Evolutionary conservation across 2,797 vertebrate species (phyloP).

Genomic region (Lagodon rhomboides): DNA sequence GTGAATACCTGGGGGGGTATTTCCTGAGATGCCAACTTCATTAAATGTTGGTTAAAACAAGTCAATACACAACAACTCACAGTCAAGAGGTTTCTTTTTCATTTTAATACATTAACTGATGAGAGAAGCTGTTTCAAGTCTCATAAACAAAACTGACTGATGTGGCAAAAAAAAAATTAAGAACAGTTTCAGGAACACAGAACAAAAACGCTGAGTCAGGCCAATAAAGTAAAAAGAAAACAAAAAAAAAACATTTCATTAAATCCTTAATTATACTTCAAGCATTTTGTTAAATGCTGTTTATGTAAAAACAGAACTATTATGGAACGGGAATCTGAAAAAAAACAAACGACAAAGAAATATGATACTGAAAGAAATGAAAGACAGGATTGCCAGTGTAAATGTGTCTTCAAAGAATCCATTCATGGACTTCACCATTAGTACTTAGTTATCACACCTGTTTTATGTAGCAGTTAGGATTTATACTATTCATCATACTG

Average conservation of each 20-base stretch:
- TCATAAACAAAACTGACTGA: conserved; percentile 32
- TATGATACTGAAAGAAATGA: not conserved
- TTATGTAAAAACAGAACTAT: not conserved
- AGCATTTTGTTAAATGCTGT: not conserved
- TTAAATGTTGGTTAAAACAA: not conserved
- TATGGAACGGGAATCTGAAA: not conserved
- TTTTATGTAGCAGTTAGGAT: not conserved
- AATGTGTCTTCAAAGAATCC: conserved; percentile 2
- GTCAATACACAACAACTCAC: not conserved
- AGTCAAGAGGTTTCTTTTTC: not conserved
- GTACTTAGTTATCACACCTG: conserved; percentile 2
- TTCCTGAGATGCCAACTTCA: not conserved
- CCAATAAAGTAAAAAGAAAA: not conserved
- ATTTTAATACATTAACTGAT: conserved; percentile 44
- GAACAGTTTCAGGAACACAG: not conserved
- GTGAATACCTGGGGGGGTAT: not conserved
- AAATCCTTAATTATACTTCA: not conserved
- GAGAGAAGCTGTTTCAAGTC: conserved; percentile 32
- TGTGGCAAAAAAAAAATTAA: conserved; percentile 28
- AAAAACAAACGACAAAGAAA: conserved; percentile 3
- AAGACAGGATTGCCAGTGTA: not conserved
- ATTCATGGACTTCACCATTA: not conserved
- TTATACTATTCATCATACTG: not conserved
- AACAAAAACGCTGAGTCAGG: not conserved
- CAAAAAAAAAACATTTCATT: not conserved